Evolutionary conservation across 2,113 vertebrate genomes (phyloP), one percentile per base, ranked within the genome.

Genomic region (Orientallactaga bullata): DNA sequence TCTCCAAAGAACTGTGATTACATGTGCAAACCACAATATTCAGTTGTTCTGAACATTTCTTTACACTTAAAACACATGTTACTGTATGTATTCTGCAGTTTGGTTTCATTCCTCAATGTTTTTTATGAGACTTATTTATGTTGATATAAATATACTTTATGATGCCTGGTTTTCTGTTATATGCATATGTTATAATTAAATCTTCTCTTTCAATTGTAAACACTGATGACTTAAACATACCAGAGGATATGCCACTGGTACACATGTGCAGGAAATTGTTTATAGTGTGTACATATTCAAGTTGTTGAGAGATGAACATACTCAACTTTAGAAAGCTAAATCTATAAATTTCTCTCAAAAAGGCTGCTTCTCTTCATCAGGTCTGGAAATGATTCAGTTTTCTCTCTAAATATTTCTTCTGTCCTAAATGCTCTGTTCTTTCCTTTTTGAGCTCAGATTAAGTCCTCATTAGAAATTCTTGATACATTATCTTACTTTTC

Each of bases 71-170:
- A 66, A 51, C 66, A 17, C 6, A 76, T 37, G 6, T 1, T 20
- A 51, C 17, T 39, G 1, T n/a, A n/a, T 42, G 20, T 30, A 63
- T 74, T 84, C 37, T 61, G 30, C 3, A 73, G 60, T 8, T 77
- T 85, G 20, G 8, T 71, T 88, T 85, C 65, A 68, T 60, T 39
- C 37, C 28, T 72, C 17, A 82, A 60, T 65, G 28, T 39, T 74
- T 74, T 94, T 90, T 65, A 32, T 73, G 61, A 74, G 16, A 80
- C 88, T 87, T 78, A 89, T 79, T 79, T 93, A 42, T 73, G 35
- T 35, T 85, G 71, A 61, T 16, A 77, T 28, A n/a, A n/a, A 39
- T 17, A 9, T 55, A 77, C 12, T 39, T 60, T n/a, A 61, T 74
- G 35, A 20, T 65, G 15, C 2, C 6, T 63, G 17, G 16, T 42